Conservation (phyloP, 2,888 invertebrate genomes). For the Caradrina clavipalpis region DNA sequence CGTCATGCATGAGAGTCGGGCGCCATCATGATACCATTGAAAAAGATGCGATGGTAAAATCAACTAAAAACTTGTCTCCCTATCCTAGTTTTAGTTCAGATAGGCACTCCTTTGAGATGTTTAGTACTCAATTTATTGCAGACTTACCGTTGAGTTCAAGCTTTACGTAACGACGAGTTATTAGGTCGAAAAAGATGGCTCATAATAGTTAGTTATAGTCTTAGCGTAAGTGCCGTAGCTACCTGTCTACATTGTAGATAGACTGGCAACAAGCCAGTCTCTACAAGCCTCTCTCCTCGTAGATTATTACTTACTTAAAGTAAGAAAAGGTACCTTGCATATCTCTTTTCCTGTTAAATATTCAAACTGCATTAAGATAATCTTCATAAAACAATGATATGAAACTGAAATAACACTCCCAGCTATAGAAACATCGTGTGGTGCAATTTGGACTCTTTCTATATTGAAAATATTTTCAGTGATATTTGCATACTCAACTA, state of each 20-base stretch:
- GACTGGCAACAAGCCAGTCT: neutral
- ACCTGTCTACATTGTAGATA: constrained; percentile 18
- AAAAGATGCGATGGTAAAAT: neutral
- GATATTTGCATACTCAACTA: constrained; percentile 32
- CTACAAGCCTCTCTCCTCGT: constrained; percentile 7
- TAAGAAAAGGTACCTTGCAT: no score
- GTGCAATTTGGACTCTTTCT: constrained; percentile 6
- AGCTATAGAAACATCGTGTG: neutral
- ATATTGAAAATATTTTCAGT: constrained; percentile 17
- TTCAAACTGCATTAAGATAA: no score
- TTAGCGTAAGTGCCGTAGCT: constrained; percentile 8
- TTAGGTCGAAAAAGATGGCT: constrained; percentile 57
- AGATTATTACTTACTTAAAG: neutral
- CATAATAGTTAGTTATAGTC: constrained; percentile 47
- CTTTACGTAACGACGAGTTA: constrained; percentile 55
- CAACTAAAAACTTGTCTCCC: neutral
- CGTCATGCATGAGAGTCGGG: no score
- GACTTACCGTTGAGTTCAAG: constrained; percentile 49
- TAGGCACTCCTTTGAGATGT: constrained; percentile 25
- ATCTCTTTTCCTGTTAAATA: neutral
- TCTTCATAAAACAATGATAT: neutral
- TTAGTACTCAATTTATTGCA: constrained; percentile 52
- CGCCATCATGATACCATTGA: no score
- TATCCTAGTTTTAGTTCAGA: constrained; percentile 4
- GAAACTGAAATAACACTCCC: neutral